Evolutionary conservation across 2,113 vertebrate species (phyloP), one percentile per base, ranked within the genome.

Genomic region (Anser cygnoides): DNA sequence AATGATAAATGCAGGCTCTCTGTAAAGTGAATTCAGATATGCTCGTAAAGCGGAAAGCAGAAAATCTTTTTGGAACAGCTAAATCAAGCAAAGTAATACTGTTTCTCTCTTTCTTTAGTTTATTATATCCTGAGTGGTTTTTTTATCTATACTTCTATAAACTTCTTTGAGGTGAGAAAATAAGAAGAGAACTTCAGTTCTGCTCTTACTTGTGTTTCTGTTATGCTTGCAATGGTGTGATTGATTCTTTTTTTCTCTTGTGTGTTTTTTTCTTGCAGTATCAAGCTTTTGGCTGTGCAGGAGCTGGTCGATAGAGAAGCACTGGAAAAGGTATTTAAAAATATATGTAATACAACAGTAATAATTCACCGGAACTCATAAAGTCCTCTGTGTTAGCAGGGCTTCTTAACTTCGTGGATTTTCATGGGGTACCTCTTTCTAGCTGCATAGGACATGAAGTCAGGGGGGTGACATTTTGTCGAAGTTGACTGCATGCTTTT

Each of bases 211-310:
- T 65, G 2, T 31, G 37, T 63, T 73, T 74, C 43, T 50, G 35
- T 54, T 65, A 75, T 61, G 58, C 61, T 83, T 84, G 39, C n/a
- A n/a, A 1, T 67, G 9, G 57, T 86, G 37, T 75, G 71, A 87
- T 79, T 97, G 3, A 83, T 91, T 96, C 62, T 92, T 68, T 84
- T 54, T 89, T 37, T 52, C 66, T 10, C 39, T 35, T 29, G 37
- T 87, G 13, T 74, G 83, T 91, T 88, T 89, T 92, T 97, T 66
- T 96, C 94, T 97, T 97, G 37, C 98, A 99, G 99, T 97, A 99
- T 99, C 98, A 99, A 99, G 98, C 97, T 99, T 88, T 97, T 99
- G 96, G 99, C 99, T 28, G 99, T 99, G 58, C 99, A 99, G 97
- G 99, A 99, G 92, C 97, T 99, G 88, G 89, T 98, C 17, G 99